phyloP scores from a whole-genome alignment of 2,797 vertebrate species.

The Sebastes cheni region DNA sequence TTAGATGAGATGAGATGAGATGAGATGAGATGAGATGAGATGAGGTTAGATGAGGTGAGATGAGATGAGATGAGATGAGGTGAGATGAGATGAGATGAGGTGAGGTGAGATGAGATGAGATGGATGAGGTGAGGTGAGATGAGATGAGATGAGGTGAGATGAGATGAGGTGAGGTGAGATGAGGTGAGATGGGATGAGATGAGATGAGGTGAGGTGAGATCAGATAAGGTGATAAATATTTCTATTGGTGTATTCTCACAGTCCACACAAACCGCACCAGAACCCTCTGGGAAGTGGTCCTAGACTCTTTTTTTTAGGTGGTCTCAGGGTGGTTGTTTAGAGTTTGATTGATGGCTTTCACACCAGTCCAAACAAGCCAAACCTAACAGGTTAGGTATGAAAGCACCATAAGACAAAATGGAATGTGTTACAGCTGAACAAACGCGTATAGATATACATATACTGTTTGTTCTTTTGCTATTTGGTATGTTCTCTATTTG shows the following conservation, averaged over 20 bases:
- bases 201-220: too few relatives aligned
- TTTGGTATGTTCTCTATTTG: neutral
- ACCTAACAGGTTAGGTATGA: neutral
- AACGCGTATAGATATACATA: neutral
- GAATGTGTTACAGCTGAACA: neutral
- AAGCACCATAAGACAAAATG: neutral
- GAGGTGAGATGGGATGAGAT: accelerated
- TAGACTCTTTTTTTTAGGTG: too few relatives aligned
- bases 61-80: too few relatives aligned
- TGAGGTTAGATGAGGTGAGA: too few relatives aligned
- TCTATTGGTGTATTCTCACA: too few relatives aligned
- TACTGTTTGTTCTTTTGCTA: neutral
- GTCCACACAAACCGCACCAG: too few relatives aligned
- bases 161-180: accelerated
- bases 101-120: accelerated
- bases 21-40: accelerated
- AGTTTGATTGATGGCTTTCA: neutral
- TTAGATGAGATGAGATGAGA: accelerated
- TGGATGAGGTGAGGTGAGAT: too few relatives aligned
- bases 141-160: accelerated
- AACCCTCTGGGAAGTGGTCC: too few relatives aligned
- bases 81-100: accelerated
- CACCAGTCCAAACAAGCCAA: too few relatives aligned
- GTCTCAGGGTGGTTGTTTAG: too few relatives aligned
- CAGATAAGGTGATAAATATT: too few relatives aligned